A percentile compares a stretch with the other conserved stretches of the same genome.
Conservation (phyloP, 2,113 vertebrate species). For the Tragelaphus imberbis region DNA sequence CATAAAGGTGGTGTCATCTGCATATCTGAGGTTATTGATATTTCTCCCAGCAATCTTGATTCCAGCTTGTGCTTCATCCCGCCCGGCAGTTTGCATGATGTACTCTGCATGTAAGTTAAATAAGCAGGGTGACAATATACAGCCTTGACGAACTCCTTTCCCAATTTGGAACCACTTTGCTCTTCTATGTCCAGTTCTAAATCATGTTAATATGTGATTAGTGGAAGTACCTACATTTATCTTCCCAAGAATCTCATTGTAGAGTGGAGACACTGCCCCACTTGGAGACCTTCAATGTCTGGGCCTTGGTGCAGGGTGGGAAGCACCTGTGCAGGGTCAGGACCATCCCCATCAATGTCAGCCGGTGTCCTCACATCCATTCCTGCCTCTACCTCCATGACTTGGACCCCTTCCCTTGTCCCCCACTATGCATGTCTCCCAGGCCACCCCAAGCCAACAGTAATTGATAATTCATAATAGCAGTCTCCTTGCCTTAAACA, state of each 20-base stretch:
- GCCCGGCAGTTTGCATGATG: rapidly evolving
- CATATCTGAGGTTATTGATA: background rate
- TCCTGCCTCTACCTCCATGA: background rate
- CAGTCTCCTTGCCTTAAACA: slow-evolving; percentile 61
- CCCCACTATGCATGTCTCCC: rapidly evolving
- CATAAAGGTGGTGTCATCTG: background rate
- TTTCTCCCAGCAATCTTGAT: background rate
- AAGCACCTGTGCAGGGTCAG: background rate
- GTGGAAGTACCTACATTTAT: background rate
- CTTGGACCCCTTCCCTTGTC: background rate
- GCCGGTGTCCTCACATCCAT: background rate
- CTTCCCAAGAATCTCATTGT: background rate
- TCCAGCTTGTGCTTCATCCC: background rate
- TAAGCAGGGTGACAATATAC: background rate
- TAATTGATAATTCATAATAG: slow-evolving; percentile 54
- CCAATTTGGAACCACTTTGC: background rate
- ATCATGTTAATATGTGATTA: background rate
- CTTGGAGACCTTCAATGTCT: background rate
- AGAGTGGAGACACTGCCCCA: background rate
- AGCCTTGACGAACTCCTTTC: background rate
- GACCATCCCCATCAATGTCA: background rate
- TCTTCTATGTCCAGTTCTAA: background rate
- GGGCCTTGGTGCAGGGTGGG: background rate
- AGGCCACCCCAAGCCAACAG: background rate
- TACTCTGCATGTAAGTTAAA: background rate